Evolutionary conservation across 2,113 vertebrate genomes (phyloP), one percentile per base, ranked within the genome.

Genomic region (Microtus pennsylvanicus): DNA sequence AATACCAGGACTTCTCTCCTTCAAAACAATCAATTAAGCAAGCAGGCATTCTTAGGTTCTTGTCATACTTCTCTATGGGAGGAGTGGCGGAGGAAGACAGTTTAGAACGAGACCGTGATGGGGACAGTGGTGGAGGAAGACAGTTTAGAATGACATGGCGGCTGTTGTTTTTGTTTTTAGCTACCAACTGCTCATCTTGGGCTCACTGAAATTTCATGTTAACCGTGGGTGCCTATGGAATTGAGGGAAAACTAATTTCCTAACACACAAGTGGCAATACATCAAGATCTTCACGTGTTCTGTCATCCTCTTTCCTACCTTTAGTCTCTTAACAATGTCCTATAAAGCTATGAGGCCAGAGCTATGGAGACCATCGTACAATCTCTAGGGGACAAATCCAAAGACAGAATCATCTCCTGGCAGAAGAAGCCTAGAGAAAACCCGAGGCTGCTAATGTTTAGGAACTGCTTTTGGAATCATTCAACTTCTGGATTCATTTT

Each of bases 401-500:
- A 82, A 38, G 8, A 74, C 26, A 75, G 21, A 26, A 85, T 12
- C 3, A 12, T 22, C 50, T 9, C 38, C 13, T 26, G 50, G 22
- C 9, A 87, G 78, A 89, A 22, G 80, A 94, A 82, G n/a, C 38
- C n/a, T 21, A 2, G n/a, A 67, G 9, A 86, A 7, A 74, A 74
- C 2, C 24, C 35, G 9, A 17, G 38, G 65, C 13, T 38, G 7
- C 11, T 78, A 72, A 17, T 89, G 28, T 80, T 2, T 72, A 75
- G 85, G 52, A 58, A 78, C 2, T 72, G 61, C 35, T 88, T 94
- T 50, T n/a, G 13, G 12, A 77, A 91, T 47, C 67, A 70, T 85
- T 93, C 35, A 26, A 72, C 52, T 63, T 89, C 1, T n/a, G 63
- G 5, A 81, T 91, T 94, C 9, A 91, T 91, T 91, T 90, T 63